Evolutionary conservation across 1,140 invertebrate genomes (phyloP).

Genomic region (Oreohelix idahoensis): DNA sequence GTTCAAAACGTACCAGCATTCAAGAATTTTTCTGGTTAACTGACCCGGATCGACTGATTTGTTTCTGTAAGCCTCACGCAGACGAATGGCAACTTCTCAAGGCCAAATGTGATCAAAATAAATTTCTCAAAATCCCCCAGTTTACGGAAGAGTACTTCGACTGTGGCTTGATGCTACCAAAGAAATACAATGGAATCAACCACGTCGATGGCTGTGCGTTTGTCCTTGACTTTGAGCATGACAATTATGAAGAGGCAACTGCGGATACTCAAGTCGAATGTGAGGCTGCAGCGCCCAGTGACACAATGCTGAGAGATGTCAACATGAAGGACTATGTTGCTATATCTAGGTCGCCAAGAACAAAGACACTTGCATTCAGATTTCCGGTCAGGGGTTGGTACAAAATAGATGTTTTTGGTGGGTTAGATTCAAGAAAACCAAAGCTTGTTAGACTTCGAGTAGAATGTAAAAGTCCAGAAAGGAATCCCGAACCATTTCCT

Average conservation of each 20-base stretch:
- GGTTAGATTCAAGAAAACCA: not conserved
- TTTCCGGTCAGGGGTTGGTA: constrained; percentile 26
- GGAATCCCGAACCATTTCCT: constrained; percentile 51
- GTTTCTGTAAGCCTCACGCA: constrained; percentile 48
- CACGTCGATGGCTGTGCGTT: not conserved
- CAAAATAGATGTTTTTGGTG: constrained; percentile 17
- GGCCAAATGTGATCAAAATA: constrained; percentile 45
- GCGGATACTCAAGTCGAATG: not conserved
- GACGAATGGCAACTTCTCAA: constrained; percentile 58
- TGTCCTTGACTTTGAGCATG: constrained; percentile 20
- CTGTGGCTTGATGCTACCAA: constrained; percentile 37
- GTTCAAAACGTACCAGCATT: constrained; percentile 23
- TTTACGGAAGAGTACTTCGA: constrained; percentile 45
- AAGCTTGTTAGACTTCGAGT: constrained; percentile 46
- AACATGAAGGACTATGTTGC: constrained; percentile 16
- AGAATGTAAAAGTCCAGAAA: constrained; percentile 44
- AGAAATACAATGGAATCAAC: constrained; percentile 34
- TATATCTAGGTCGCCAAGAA: not conserved
- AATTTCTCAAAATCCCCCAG: constrained; percentile 44
- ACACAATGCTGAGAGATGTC: not conserved
- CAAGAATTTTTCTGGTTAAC: constrained; percentile 64
- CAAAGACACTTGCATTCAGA: not conserved
- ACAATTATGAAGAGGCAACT: not conserved
- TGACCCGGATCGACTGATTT: constrained; percentile 56
- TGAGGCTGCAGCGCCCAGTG: not conserved